These are phyloP conservation scores for Perithous albicinctus DNA, from an alignment of 2,888 invertebrate species.

Conservation along the genomic window DNA sequence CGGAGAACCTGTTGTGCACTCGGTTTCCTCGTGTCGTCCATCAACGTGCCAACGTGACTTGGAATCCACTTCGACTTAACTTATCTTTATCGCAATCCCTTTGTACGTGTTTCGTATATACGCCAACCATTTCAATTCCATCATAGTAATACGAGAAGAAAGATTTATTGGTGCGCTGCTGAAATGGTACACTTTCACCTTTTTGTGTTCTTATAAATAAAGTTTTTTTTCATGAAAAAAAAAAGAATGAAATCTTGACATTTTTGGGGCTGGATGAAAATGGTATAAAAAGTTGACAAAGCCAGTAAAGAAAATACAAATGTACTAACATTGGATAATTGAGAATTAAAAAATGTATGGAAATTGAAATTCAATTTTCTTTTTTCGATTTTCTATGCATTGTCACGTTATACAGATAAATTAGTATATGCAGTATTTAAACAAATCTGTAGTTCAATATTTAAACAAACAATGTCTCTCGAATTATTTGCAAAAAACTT, in stretches of 20 bases:
- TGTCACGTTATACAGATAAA: too few species aligned
- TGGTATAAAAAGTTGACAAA: too few species aligned
- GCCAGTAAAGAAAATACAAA: too few species aligned
- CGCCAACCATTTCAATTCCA: not conserved
- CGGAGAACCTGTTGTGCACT: slow-evolving; percentile 22
- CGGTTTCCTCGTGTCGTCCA: slow-evolving; percentile 28
- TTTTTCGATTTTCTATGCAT: slow-evolving; percentile 1
- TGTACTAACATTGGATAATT: too few species aligned
- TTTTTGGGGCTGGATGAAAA: too few species aligned
- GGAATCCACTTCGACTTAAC: slow-evolving; percentile 15
- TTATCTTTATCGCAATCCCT: slow-evolving; percentile 14
- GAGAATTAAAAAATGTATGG: too few species aligned
- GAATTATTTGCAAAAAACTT: too few species aligned
- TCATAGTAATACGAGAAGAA: not conserved
- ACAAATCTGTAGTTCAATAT: too few species aligned
- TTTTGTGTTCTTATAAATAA: not conserved
- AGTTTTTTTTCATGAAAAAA: not conserved
- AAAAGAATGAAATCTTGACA: not conserved
- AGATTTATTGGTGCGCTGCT: not conserved
- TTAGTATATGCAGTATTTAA: too few species aligned
- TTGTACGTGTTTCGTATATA: slow-evolving; percentile 6
- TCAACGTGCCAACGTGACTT: slow-evolving; percentile 40
- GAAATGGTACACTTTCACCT: not conserved
- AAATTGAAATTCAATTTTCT: too few species aligned
- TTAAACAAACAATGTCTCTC: too few species aligned